phyloP scores from a whole-genome alignment of 2,113 vertebrate genomes.

The Hypomesus transpacificus region DNA sequence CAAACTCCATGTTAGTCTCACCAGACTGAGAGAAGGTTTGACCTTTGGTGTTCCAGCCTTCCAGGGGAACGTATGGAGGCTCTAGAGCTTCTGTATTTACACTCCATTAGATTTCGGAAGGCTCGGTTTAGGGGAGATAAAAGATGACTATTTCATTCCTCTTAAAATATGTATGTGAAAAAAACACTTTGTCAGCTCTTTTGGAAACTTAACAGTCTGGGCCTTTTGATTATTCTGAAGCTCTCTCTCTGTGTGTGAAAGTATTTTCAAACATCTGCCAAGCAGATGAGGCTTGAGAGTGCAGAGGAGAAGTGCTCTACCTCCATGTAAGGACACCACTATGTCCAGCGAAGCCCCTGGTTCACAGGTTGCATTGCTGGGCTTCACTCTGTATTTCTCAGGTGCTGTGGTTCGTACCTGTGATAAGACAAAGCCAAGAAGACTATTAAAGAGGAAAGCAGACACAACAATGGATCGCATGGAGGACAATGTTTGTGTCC shows the following conservation, averaged over 20 bases:
- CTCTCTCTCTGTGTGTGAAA: constrained; percentile 1
- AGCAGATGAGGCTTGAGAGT: constrained; percentile 1
- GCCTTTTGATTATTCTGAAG: constrained; percentile 40
- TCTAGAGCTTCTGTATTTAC: constrained; percentile 14
- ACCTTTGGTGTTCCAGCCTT: constrained; percentile 10
- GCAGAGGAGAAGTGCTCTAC: constrained; percentile 57
- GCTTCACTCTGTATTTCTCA: constrained; percentile 96
- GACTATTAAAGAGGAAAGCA: background rate
- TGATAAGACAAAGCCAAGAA: constrained; percentile 5
- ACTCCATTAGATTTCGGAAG: constrained; percentile 16
- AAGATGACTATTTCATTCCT: constrained; percentile 54
- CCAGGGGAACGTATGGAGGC: background rate
- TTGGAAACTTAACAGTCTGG: constrained; percentile 31
- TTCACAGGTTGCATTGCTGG: constrained; percentile 93
- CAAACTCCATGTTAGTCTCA: constrained; percentile 7
- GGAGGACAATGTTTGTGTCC: too few species aligned
- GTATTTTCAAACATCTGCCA: constrained; percentile 13
- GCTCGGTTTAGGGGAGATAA: constrained; percentile 42
- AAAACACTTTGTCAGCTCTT: constrained; percentile 45
- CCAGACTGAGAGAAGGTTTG: background rate
- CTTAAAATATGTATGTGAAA: constrained; percentile 59
- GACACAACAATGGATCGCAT: background rate
- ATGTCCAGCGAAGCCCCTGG: constrained; percentile 87
- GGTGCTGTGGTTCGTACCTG: constrained; percentile 97
- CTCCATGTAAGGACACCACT: constrained; percentile 90